Percentiles rank a stretch among this genome's conserved stretches.
Conservation (phyloP, 1,140 invertebrate species). For the Ganaspis sp. region DNA sequence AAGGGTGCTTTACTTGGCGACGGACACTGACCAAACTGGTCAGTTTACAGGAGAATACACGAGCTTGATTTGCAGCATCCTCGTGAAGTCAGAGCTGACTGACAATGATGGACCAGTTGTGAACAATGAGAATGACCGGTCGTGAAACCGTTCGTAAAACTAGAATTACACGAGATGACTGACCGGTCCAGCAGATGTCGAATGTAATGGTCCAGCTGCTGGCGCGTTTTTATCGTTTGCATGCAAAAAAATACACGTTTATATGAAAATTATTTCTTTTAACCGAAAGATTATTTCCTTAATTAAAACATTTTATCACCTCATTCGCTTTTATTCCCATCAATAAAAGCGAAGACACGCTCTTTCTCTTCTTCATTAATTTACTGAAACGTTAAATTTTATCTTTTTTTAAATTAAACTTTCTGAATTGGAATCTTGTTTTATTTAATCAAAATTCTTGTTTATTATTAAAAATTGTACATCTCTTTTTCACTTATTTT, state of each 20-base stretch:
- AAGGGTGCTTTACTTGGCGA: slow-evolving; percentile 57
- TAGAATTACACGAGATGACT: slow-evolving; percentile 71
- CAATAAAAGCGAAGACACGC: background rate
- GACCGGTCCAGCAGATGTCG: slow-evolving; percentile 73
- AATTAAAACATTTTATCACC: background rate
- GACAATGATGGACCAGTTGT: slow-evolving; percentile 69
- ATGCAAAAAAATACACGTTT: background rate
- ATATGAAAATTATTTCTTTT: background rate
- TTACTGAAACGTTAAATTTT: background rate
- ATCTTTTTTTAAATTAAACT: too few relatives aligned
- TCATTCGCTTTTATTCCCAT: background rate
- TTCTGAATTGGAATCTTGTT: too few relatives aligned
- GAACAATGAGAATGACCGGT: slow-evolving; percentile 66
- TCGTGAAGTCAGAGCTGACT: slow-evolving; percentile 55
- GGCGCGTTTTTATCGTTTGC: slow-evolving; percentile 24
- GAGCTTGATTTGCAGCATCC: slow-evolving; percentile 69
- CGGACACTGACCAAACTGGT: slow-evolving; percentile 65
- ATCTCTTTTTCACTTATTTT: too few relatives aligned
- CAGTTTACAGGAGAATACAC: slow-evolving; percentile 51
- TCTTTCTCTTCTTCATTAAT: background rate
- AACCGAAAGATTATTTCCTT: background rate
- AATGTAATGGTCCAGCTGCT: slow-evolving; percentile 69
- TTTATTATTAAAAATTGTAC: too few relatives aligned
- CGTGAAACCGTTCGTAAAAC: slow-evolving; percentile 60
- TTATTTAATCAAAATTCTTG: too few relatives aligned